These are phyloP conservation scores for Eupleurogrammus muticus DNA, from an alignment of 2,797 vertebrate genomes.

Conservation along the genomic window DNA sequence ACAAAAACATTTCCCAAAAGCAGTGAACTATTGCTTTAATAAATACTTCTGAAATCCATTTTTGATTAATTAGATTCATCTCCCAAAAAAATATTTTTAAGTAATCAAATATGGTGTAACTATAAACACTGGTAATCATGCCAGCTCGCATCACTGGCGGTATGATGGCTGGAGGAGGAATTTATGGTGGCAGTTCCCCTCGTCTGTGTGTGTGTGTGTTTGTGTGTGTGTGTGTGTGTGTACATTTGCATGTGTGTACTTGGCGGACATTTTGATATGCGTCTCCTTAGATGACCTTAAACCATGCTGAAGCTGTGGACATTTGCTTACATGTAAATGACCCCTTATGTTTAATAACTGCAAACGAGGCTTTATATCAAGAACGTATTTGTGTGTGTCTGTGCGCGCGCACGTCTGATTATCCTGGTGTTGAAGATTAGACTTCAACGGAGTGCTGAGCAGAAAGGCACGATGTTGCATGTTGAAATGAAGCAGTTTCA, in stretches of 20 bases:
- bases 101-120: constrained; percentile 44
- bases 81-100: constrained; percentile 70
- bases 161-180: neutral
- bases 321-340: constrained; percentile 32
- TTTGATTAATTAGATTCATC: constrained; percentile 27
- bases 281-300: constrained; percentile 27
- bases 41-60: constrained; percentile 55
- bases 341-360: neutral
- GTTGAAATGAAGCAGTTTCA: constrained; percentile 33
- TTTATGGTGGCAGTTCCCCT: constrained; percentile 5
- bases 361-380: constrained; percentile 20
- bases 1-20: constrained; percentile 44
- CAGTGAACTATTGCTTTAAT: constrained; percentile 37
- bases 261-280: neutral
- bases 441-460: constrained; percentile 29
- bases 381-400: neutral
- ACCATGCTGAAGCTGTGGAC: neutral
- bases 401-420: constrained; percentile 40
- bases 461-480: constrained; percentile 66
- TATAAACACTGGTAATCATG: constrained; percentile 72
- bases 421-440: constrained; percentile 37
- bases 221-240: constrained; percentile 11
- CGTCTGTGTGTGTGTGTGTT: neutral
- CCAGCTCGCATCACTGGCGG: constrained; percentile 35
- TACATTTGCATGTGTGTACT: neutral